A percentile compares a stretch with the other conserved stretches of the same genome.
Conservation (phyloP, 2,888 invertebrate genomes). For the Heteropelma amictum region DNA sequence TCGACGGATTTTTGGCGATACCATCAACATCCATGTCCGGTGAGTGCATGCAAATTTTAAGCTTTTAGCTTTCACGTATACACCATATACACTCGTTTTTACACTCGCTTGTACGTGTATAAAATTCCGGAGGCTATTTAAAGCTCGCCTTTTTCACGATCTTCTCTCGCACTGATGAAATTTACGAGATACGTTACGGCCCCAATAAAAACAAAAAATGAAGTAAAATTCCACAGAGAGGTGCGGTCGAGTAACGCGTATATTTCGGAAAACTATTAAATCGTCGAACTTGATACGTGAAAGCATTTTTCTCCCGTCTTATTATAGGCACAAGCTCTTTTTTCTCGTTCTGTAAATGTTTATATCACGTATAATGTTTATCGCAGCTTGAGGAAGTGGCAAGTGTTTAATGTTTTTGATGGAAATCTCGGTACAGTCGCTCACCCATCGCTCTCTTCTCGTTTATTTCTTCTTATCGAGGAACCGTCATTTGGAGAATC, state of each 20-base stretch:
- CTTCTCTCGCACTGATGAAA: not conserved
- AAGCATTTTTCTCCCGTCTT: constrained; percentile 3
- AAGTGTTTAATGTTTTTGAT: no score
- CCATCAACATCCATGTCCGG: constrained; percentile 41
- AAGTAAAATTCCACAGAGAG: not conserved
- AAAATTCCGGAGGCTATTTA: constrained; percentile 12
- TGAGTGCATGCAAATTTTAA: constrained; percentile 34
- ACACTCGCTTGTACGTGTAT: not conserved
- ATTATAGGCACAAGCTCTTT: constrained; percentile 35
- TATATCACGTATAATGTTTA: no score
- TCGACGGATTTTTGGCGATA: constrained; percentile 50
- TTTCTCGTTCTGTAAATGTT: not conserved
- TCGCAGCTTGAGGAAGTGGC: no score
- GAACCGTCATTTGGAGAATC: no score
- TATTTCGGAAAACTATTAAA: constrained; percentile 12
- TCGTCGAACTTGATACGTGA: not conserved
- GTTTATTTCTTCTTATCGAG: no score
- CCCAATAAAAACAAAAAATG: not conserved
- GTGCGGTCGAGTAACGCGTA: constrained; percentile 32
- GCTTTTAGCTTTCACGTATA: not conserved
- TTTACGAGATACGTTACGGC: constrained; percentile 16
- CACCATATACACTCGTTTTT: not conserved
- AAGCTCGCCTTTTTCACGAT: not conserved
- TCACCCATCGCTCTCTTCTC: no score
- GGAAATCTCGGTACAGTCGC: no score